Conservation (phyloP, 2,888 invertebrate species). For the Carcina quercana region DNA sequence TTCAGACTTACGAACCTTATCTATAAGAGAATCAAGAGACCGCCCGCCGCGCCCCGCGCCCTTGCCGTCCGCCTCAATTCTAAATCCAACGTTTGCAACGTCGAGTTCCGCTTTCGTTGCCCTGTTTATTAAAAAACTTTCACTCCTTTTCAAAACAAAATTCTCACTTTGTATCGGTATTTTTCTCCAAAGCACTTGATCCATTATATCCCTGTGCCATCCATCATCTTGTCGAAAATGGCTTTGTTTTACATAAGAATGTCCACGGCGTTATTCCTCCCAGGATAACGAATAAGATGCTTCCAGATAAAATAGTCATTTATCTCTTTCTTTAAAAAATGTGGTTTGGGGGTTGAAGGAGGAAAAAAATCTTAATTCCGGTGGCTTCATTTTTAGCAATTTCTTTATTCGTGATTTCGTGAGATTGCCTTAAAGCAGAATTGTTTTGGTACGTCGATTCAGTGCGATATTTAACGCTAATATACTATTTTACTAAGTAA, state of each 20-base stretch:
- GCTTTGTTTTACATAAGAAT: conserved; percentile 39
- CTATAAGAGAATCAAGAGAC: no score
- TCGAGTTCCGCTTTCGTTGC: neutral
- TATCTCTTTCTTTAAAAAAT: conserved; percentile 32
- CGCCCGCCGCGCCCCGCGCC: no score
- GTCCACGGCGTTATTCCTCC: conserved; percentile 32
- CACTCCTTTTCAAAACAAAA: conserved; percentile 2
- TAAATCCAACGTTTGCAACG: no score
- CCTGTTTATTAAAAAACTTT: conserved; percentile 3
- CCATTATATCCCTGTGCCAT: conserved; percentile 28
- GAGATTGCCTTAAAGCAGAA: no score
- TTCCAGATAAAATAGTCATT: conserved; percentile 36
- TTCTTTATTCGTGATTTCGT: no score
- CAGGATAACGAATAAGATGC: conserved; percentile 31
- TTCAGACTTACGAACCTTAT: no score
- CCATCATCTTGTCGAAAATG: conserved; percentile 37
- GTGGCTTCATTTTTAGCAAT: no score
- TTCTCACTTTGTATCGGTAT: conserved; percentile 25
- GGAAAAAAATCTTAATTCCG: neutral
- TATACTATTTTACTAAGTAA: no score
- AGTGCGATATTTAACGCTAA: no score
- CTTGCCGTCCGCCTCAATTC: no score
- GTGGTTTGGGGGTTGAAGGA: no score
- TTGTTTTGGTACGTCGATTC: no score
- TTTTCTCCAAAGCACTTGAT: conserved; percentile 23